phyloP scores from a whole-genome alignment of 2,113 vertebrate species.

The Sterna hirundo region DNA sequence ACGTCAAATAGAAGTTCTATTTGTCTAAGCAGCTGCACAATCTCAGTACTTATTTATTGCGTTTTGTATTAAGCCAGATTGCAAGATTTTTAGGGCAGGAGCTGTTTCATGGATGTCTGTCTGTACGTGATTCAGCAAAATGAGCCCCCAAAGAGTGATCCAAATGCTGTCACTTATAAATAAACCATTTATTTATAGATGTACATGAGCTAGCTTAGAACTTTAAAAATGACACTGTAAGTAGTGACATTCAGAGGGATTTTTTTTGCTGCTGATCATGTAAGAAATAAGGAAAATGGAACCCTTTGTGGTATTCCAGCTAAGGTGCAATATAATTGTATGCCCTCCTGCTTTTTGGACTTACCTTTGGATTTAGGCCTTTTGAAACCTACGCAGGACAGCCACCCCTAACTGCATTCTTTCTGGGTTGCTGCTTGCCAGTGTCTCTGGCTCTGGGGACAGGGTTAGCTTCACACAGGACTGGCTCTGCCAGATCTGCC shows the following conservation, averaged over 20 bases:
- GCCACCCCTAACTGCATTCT: rapidly evolving
- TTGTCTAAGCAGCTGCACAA: neutral
- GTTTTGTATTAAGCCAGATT: neutral
- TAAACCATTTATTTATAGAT: neutral
- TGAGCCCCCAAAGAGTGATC: neutral
- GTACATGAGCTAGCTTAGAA: neutral
- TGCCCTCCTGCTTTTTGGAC: neutral
- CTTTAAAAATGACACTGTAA: neutral
- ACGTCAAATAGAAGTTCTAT: constrained; percentile 14
- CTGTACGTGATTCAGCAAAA: neutral
- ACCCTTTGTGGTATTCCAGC: too few species aligned
- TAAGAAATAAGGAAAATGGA: neutral
- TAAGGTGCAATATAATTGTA: neutral
- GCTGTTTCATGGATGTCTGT: neutral
- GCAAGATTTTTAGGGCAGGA: neutral
- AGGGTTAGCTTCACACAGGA: rapidly evolving
- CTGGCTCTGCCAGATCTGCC: neutral
- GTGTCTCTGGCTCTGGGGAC: neutral
- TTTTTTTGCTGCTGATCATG: neutral
- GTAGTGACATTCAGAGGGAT: rapidly evolving
- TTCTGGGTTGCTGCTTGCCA: rapidly evolving
- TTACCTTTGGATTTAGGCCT: neutral
- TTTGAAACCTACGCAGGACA: neutral
- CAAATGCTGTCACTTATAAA: neutral
- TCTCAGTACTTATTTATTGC: constrained; percentile 19